Percentiles rank a stretch among this genome's conserved stretches.
phyloP scores from a whole-genome alignment of 2,888 invertebrate genomes.

The Eudiplozoon nipponicum region DNA sequence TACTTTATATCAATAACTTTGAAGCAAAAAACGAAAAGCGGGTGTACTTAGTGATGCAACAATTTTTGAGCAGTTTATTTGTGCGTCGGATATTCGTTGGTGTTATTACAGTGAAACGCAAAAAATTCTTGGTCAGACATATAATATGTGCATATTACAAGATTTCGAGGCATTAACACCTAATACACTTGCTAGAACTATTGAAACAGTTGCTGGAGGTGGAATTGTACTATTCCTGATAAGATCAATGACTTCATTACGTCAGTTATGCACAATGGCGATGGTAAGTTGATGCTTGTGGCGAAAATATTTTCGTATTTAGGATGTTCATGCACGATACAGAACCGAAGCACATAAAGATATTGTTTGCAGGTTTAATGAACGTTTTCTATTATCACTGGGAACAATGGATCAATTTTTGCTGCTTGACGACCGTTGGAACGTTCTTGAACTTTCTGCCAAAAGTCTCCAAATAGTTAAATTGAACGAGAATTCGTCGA shows the following conservation, averaged over 20 bases:
- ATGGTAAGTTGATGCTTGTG: conserved; percentile 33
- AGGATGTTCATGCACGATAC: conserved; percentile 69
- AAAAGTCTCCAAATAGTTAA: conserved; percentile 41
- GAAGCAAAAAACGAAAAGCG: conserved; percentile 39
- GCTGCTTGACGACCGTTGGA: conserved; percentile 67
- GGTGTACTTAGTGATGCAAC: conserved; percentile 68
- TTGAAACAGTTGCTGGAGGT: conserved; percentile 94
- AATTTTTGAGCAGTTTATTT: conserved; percentile 69
- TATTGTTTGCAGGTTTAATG: conserved; percentile 70
- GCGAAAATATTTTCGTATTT: conserved; percentile 15
- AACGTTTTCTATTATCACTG: conserved; percentile 60
- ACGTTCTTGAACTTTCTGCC: conserved; percentile 60
- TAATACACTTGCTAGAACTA: conserved; percentile 64
- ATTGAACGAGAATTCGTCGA: conserved; percentile 24
- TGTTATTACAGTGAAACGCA: conserved; percentile 88
- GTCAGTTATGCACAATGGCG: conserved; percentile 66
- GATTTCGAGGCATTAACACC: conserved; percentile 91
- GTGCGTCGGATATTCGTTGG: conserved; percentile 75
- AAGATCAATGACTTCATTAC: conserved; percentile 34
- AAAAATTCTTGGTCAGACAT: conserved; percentile 80
- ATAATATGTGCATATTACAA: conserved; percentile 68
- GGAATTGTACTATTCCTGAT: conserved; percentile 50
- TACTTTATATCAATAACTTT: background rate
- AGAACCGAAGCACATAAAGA: conserved; percentile 71
- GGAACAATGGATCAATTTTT: conserved; percentile 53